phyloP scores from a whole-genome alignment of 2,113 vertebrate genomes.

The Cebidichthys violaceus region DNA sequence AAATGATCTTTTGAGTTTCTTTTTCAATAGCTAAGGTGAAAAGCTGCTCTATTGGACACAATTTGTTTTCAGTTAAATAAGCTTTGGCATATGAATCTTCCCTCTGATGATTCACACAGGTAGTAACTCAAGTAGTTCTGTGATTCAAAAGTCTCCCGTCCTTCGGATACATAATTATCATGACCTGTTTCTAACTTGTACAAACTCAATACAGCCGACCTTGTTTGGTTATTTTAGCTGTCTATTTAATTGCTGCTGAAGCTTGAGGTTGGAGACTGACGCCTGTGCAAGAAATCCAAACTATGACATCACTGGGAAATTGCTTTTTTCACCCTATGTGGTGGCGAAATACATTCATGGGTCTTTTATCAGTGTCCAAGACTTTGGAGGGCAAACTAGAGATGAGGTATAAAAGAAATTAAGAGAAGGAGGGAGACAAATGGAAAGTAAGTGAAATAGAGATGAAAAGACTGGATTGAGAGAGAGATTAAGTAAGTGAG shows the following conservation, averaged over 20 bases:
- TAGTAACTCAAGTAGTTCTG: constrained; percentile 39
- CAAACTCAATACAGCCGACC: constrained; percentile 47
- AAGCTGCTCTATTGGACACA: constrained; percentile 17
- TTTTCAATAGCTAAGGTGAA: constrained; percentile 4
- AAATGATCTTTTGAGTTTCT: constrained; percentile 7
- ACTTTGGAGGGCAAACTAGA: constrained; percentile 32
- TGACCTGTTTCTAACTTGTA: constrained; percentile 25
- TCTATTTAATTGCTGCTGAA: constrained; percentile 44
- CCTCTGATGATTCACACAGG: constrained; percentile 36
- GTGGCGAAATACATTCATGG: constrained; percentile 30
- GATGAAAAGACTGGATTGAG: neutral
- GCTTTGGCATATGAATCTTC: constrained; percentile 7
- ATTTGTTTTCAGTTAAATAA: constrained; percentile 43
- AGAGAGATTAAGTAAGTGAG: constrained; percentile 32
- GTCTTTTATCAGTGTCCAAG: constrained; percentile 60
- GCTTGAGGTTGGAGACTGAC: constrained; percentile 49
- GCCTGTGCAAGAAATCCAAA: constrained; percentile 47
- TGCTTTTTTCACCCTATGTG: constrained; percentile 38
- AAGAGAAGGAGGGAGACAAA: constrained; percentile 2
- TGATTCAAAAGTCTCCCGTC: constrained; percentile 13
- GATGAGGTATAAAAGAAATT: constrained; percentile 38
- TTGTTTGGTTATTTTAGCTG: constrained; percentile 47
- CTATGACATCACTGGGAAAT: constrained; percentile 61
- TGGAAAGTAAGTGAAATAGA: constrained; percentile 12
- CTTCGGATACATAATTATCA: constrained; percentile 45